Percentiles rank a stretch among this genome's conserved stretches.
These are phyloP conservation scores for Platerodrilus igneus DNA, from an alignment of 2,888 invertebrate genomes.

Conservation along the genomic window DNA sequence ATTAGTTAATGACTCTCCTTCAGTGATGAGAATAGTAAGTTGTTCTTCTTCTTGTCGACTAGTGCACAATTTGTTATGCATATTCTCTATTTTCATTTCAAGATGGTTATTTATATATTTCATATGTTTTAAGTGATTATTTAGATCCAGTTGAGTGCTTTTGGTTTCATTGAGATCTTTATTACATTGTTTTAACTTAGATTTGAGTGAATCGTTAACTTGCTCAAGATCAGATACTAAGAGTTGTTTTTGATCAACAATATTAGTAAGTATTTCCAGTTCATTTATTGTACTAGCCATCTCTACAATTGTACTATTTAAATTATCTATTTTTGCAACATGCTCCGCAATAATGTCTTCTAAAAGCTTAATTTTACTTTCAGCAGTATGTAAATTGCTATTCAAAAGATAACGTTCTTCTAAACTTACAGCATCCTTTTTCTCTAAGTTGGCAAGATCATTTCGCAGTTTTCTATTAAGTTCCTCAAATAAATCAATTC, in stretches of 20 bases:
- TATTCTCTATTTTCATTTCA: constrained; percentile 13
- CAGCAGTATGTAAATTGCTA: constrained; percentile 13
- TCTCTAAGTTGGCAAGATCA: constrained; percentile 14
- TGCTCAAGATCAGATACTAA: constrained; percentile 14
- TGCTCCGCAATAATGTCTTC: constrained; percentile 15
- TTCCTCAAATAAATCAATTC: constrained; percentile 9
- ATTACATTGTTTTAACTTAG: not conserved
- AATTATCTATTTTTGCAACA: constrained; percentile 15
- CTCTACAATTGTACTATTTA: constrained; percentile 15
- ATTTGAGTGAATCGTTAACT: constrained; percentile 7
- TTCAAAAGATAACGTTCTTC: constrained; percentile 14
- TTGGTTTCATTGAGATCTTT: not conserved
- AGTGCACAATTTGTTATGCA: constrained; percentile 15
- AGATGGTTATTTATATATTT: constrained; percentile 13
- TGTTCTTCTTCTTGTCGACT: constrained; percentile 9
- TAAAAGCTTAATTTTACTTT: constrained; percentile 13
- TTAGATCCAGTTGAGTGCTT: constrained; percentile 1
- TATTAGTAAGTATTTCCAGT: constrained; percentile 14
- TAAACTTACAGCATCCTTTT: constrained; percentile 12
- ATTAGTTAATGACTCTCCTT: constrained; percentile 1
- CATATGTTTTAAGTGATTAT: constrained; percentile 13
- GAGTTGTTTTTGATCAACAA: constrained; percentile 8
- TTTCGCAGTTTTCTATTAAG: constrained; percentile 11
- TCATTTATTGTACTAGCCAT: constrained; percentile 19
- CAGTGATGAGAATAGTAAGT: not conserved